Percentiles rank a stretch among this genome's conserved stretches.
phyloP scores from a whole-genome alignment of 2,797 vertebrate genomes.

The Graptemys geographica region DNA sequence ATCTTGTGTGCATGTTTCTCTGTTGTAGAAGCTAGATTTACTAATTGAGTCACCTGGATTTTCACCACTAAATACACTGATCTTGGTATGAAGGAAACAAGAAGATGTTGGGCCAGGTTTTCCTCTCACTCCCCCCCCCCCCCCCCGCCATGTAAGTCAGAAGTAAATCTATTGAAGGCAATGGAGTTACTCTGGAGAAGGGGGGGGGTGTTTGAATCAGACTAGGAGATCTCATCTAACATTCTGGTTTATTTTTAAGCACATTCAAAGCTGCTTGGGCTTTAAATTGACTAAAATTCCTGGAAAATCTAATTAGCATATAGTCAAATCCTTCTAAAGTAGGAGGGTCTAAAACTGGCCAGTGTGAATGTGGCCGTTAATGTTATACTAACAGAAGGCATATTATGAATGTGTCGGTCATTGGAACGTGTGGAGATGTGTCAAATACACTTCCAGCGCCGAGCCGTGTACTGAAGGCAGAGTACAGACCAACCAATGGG shows the following conservation, averaged over 20 bases:
- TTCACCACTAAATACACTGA: background rate
- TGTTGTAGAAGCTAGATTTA: background rate
- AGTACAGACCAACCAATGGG: background rate
- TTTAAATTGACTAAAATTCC: background rate
- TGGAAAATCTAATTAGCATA: background rate
- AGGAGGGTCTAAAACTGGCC: background rate
- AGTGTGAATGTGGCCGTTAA: background rate
- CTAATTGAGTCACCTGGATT: conserved; percentile 27
- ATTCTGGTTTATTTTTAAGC: background rate
- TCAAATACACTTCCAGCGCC: background rate
- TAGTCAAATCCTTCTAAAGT: background rate
- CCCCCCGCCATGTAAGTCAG: background rate
- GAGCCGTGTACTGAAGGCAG: background rate
- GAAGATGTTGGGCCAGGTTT: background rate
- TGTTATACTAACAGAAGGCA: background rate
- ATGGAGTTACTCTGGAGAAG: background rate
- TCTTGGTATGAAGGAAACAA: rapidly evolving
- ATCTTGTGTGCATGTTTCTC: conserved; percentile 32
- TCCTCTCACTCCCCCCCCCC: background rate
- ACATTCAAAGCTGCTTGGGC: background rate
- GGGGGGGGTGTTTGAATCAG: background rate
- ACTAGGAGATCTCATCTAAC: background rate
- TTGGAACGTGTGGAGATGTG: background rate
- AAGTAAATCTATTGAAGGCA: background rate
- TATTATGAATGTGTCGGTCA: background rate